A percentile compares a stretch with the other conserved stretches of the same genome.
phyloP scores from a whole-genome alignment of 2,797 vertebrate genomes.

The Rhinoraja longicauda region DNA sequence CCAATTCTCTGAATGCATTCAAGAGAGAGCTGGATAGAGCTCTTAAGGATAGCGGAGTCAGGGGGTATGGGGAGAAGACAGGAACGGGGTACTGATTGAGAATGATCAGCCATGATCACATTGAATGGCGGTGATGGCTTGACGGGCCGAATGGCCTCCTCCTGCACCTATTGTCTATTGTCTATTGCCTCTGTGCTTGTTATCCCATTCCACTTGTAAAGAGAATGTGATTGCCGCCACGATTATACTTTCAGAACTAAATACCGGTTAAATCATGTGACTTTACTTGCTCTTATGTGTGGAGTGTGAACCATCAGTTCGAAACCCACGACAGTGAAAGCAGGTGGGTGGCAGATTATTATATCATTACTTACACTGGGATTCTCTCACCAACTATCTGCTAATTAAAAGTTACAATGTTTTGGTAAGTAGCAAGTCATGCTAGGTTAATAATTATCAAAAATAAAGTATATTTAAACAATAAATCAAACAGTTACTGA shows the following conservation, averaged over 20 bases:
- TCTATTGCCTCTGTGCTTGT: neutral
- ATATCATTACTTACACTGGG: neutral
- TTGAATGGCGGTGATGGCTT: too few relatives aligned
- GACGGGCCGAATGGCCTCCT: too few relatives aligned
- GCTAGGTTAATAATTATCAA: neutral
- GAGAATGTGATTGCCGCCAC: neutral
- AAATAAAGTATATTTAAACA: neutral
- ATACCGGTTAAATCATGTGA: neutral
- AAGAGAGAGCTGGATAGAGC: too few relatives aligned
- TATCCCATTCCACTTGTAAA: neutral
- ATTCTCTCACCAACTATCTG: neutral
- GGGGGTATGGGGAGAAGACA: too few relatives aligned
- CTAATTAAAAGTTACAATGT: neutral
- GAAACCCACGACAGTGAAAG: neutral
- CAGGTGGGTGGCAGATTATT: neutral
- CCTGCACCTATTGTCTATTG: too few relatives aligned
- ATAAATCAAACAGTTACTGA: neutral
- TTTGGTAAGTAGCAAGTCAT: neutral
- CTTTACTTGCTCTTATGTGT: neutral
- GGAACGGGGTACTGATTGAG: too few relatives aligned
- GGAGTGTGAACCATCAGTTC: neutral
- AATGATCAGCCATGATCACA: too few relatives aligned
- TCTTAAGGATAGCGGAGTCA: too few relatives aligned
- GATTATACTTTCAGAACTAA: neutral
- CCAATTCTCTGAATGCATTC: too few relatives aligned